A percentile compares a stretch with the other conserved stretches of the same genome.
Conservation (phyloP, 2,797 vertebrate species). For the Ptychadena robeensis region DNA sequence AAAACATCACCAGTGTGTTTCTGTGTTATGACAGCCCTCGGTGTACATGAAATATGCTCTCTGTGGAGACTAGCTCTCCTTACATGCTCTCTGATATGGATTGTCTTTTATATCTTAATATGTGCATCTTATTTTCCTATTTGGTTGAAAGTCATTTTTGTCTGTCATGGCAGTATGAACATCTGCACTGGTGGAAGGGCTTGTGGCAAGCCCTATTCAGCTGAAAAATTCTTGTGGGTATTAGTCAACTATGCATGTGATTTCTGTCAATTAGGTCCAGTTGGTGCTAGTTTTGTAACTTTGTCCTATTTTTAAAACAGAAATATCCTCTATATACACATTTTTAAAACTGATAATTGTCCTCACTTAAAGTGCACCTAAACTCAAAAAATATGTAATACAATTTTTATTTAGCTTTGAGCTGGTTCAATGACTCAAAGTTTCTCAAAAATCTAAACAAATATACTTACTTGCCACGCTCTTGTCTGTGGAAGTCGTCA, state of each 20-base stretch:
- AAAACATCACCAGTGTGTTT: not conserved
- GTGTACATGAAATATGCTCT: constrained; percentile 3
- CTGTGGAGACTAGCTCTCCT: not conserved
- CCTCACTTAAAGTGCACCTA: too few relatives aligned
- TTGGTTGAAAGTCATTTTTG: constrained; percentile 41
- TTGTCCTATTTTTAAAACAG: too few relatives aligned
- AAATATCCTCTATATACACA: too few relatives aligned
- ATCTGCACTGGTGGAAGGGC: constrained; percentile 9
- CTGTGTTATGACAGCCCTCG: not conserved
- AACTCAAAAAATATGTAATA: too few relatives aligned
- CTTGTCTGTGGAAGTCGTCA: too few relatives aligned
- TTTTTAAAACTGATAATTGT: too few relatives aligned
- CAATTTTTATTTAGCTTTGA: too few relatives aligned
- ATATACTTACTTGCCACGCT: too few relatives aligned
- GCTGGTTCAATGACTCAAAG: too few relatives aligned
- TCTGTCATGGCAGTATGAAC: constrained; percentile 35
- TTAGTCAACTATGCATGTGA: constrained; percentile 24
- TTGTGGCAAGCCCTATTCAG: constrained; percentile 47
- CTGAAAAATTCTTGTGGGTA: constrained; percentile 41
- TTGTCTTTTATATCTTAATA: constrained; percentile 30
- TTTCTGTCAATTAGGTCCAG: constrained; percentile 18
- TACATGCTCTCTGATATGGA: constrained; percentile 28
- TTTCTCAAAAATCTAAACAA: too few relatives aligned
- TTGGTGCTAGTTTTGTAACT: not conserved
- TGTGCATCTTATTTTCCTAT: constrained; percentile 37